These are phyloP conservation scores for Ctenodactylus gundi DNA, from an alignment of 2,113 vertebrate genomes.

Conservation along the genomic window DNA sequence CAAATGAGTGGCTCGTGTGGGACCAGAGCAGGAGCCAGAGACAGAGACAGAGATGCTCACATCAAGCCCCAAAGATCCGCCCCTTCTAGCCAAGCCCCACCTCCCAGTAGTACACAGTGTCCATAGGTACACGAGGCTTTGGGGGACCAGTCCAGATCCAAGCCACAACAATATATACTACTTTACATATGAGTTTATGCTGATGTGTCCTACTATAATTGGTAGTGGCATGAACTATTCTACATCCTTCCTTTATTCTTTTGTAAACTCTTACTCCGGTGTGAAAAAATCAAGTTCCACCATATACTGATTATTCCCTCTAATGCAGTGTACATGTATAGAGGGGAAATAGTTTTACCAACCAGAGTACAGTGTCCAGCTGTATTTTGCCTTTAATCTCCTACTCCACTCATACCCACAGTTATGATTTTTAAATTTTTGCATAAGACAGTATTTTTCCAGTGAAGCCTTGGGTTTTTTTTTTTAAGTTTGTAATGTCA, in stretches of 20 bases:
- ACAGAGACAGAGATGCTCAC: no score
- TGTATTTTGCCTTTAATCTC: background rate
- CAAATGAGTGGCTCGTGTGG: no score
- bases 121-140: no score
- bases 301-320: background rate
- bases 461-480: background rate
- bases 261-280: background rate
- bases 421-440: background rate
- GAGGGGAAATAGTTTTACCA: background rate
- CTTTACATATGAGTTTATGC: background rate
- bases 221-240: no score
- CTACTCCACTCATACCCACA: background rate
- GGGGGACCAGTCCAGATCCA: no score
- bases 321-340: background rate
- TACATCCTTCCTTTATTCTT: background rate
- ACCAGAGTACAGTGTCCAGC: background rate
- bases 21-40: no score
- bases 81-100: no score
- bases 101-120: no score
- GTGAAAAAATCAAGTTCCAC: background rate
- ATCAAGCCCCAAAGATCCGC: no score
- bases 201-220: no score
- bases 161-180: no score
- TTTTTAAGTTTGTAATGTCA: background rate
- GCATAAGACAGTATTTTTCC: background rate